phyloP scores from a whole-genome alignment of 92 coral and sea anemone species.

The Metridium senile region DNA sequence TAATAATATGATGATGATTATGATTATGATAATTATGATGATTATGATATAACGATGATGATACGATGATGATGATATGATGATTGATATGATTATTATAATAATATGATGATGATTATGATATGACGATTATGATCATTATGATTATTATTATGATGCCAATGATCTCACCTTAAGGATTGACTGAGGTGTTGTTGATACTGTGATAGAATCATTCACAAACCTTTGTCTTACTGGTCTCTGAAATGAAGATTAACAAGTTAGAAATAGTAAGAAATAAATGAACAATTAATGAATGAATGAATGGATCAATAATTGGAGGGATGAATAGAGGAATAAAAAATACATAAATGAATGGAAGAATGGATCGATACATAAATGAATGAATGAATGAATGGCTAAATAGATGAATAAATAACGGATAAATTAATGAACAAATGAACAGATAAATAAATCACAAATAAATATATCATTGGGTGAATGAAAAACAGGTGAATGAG shows the following conservation, averaged over 20 bases:
- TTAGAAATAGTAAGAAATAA: too few species aligned
- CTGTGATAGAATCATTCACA: conserved; percentile 57
- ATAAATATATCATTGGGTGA: background rate
- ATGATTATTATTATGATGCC: too few species aligned
- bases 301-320: background rate
- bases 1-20: too few species aligned
- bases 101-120: too few species aligned
- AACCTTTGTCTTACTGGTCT: conserved; percentile 32
- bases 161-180: conserved; percentile 80
- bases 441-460: background rate
- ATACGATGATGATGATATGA: too few species aligned
- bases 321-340: background rate
- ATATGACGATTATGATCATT: too few species aligned
- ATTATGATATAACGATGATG: too few species aligned
- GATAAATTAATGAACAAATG: background rate
- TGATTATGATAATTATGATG: too few species aligned
- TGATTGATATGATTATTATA: too few species aligned
- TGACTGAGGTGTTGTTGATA: conserved; percentile 86
- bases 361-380: background rate
- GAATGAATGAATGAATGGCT: background rate
- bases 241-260: conserved; percentile 1
- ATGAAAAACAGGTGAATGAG: background rate
- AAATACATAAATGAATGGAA: background rate
- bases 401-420: background rate
- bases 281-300: too few species aligned